phyloP scores from a whole-genome alignment of 1,140 invertebrate species.

The Chelonus insularis region DNA sequence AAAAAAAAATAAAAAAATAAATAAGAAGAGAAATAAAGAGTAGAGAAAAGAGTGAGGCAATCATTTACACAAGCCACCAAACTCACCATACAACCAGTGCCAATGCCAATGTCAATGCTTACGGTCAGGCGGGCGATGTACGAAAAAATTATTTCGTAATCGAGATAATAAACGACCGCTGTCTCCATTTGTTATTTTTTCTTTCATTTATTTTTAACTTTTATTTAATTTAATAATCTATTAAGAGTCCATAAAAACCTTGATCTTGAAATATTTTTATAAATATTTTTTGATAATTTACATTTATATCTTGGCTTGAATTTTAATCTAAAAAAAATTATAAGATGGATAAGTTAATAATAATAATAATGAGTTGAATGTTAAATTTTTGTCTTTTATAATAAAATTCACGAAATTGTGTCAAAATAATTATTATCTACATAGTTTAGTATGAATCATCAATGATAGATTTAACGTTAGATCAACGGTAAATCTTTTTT shows the following conservation, averaged over 20 bases:
- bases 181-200: background rate
- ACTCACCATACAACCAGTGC: conserved; percentile 29
- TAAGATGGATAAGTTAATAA: background rate
- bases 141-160: conserved; percentile 12
- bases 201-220: background rate
- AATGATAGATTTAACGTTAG: background rate
- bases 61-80: conserved; percentile 6
- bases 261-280: background rate
- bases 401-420: too few species aligned
- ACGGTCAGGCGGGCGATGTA: background rate
- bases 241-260: background rate
- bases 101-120: conserved; percentile 34
- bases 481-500: conserved; percentile 23
- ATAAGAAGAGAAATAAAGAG: background rate
- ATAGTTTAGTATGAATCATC: too few species aligned
- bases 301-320: background rate
- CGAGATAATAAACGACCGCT: conserved; percentile 14
- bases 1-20: background rate
- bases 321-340: background rate
- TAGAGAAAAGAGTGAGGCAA: background rate
- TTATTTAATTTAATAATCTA: background rate
- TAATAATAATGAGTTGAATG: background rate
- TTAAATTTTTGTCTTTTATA: background rate
- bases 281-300: background rate
- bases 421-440: too few species aligned